Evolutionary conservation across 2,113 vertebrate species (phyloP).

Genomic region (Lamprologus speciosus): DNA sequence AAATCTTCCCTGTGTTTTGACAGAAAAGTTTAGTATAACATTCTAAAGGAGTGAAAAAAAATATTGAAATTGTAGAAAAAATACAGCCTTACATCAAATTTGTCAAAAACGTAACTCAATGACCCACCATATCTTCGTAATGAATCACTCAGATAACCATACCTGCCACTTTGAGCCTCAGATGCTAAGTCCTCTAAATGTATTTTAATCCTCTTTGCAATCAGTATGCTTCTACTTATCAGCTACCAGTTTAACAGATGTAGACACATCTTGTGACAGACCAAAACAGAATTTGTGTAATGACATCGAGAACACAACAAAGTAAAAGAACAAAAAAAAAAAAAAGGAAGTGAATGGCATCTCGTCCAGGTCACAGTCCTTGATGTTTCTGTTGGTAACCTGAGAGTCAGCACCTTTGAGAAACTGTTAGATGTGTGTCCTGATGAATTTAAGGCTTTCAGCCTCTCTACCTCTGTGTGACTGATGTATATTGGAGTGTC

Average conservation of each 20-base stretch:
- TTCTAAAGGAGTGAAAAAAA: constrained; percentile 34
- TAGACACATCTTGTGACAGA: neutral
- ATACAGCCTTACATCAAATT: neutral
- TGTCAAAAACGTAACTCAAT: neutral
- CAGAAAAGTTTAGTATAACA: constrained; percentile 30
- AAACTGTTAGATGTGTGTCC: neutral
- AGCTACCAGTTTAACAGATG: neutral
- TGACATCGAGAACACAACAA: neutral
- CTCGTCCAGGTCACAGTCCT: fast-evolving
- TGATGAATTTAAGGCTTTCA: neutral
- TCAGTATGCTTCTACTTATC: fast-evolving
- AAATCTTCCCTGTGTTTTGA: constrained; percentile 3
- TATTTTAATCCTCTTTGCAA: neutral
- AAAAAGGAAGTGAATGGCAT: neutral
- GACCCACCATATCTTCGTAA: neutral
- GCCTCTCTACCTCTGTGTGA: neutral
- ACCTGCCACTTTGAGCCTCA: neutral
- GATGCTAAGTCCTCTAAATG: neutral
- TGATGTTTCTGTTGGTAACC: neutral
- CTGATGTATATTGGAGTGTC: neutral
- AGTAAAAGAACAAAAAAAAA: neutral
- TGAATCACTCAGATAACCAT: neutral
- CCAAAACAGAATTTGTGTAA: fast-evolving
- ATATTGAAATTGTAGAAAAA: constrained; percentile 18
- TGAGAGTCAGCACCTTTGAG: neutral